Percentiles rank a stretch among this genome's conserved stretches.
Conservation (phyloP, 2,888 invertebrate species). For the Elegia similella region DNA sequence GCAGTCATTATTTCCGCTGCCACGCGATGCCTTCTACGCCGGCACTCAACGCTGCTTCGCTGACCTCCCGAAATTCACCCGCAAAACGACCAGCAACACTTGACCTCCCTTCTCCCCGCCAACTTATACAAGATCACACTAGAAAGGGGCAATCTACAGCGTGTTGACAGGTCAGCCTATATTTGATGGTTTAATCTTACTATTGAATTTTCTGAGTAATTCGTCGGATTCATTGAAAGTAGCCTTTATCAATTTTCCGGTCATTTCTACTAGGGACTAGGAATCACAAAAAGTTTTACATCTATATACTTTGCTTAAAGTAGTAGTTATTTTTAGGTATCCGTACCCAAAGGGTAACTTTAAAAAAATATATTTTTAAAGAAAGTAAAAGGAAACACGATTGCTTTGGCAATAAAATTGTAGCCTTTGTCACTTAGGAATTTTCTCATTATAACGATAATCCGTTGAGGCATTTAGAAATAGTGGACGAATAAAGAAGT, state of each 20-base stretch:
- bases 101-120: constrained; percentile 30
- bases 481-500: too few species aligned
- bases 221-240: constrained; percentile 41
- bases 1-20: constrained; percentile 76
- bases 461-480: too few species aligned
- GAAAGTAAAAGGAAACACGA: too few species aligned
- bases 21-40: constrained; percentile 57
- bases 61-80: constrained; percentile 64
- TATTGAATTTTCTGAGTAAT: constrained; percentile 46
- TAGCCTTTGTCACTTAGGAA: too few species aligned
- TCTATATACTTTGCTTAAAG: background rate
- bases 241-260: constrained; percentile 39
- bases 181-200: constrained; percentile 40
- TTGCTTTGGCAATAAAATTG: too few species aligned
- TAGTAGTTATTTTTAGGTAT: background rate
- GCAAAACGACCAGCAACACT: constrained; percentile 40
- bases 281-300: background rate
- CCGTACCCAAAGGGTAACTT: too few species aligned
- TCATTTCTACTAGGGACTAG: constrained; percentile 27
- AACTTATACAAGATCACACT: background rate
- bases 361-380: too few species aligned
- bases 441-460: too few species aligned
- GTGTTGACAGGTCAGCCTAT: constrained; percentile 27
- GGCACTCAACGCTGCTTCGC: constrained; percentile 53
- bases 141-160: constrained; percentile 19